Conservation (phyloP, 2,888 invertebrate genomes). For the Torymus tubicola region DNA sequence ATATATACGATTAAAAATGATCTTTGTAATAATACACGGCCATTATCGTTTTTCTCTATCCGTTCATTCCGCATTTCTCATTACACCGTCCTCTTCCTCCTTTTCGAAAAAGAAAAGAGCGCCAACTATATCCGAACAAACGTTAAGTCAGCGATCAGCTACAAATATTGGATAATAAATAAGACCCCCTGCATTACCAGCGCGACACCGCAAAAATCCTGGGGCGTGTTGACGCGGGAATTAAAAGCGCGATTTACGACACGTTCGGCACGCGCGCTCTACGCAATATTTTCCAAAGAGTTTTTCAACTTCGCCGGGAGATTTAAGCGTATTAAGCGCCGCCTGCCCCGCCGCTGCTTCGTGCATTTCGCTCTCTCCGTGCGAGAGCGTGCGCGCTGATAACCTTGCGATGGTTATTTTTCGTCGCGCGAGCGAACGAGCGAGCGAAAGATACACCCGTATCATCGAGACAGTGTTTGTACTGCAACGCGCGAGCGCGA, state of each 20-base stretch:
- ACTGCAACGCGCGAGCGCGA: conserved; percentile 3
- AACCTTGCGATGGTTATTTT: conserved; percentile 52
- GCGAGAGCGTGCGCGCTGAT: conserved; percentile 12
- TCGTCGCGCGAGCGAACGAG: not conserved
- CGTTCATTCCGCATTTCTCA: too few species aligned
- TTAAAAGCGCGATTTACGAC: not conserved
- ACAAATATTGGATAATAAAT: too few species aligned
- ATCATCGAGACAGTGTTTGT: conserved; percentile 46
- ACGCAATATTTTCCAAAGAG: not conserved
- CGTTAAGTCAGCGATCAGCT: too few species aligned
- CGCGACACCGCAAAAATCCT: too few species aligned
- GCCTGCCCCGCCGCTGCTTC: not conserved
- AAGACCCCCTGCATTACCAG: too few species aligned
- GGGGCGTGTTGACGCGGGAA: not conserved
- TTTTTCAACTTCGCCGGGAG: conserved; percentile 6
- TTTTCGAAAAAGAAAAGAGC: too few species aligned
- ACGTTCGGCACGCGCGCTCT: too few species aligned
- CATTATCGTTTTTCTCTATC: too few species aligned
- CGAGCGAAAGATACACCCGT: conserved; percentile 27
- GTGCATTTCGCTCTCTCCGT: conserved; percentile 13
- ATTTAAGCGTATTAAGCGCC: conserved; percentile 10
- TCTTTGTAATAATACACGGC: too few species aligned
- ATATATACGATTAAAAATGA: too few species aligned
- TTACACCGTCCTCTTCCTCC: too few species aligned
- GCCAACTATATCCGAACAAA: too few species aligned